A percentile compares a stretch with the other conserved stretches of the same genome.
Conservation (phyloP, 2,113 vertebrate species). For the Sorex fumeus region DNA sequence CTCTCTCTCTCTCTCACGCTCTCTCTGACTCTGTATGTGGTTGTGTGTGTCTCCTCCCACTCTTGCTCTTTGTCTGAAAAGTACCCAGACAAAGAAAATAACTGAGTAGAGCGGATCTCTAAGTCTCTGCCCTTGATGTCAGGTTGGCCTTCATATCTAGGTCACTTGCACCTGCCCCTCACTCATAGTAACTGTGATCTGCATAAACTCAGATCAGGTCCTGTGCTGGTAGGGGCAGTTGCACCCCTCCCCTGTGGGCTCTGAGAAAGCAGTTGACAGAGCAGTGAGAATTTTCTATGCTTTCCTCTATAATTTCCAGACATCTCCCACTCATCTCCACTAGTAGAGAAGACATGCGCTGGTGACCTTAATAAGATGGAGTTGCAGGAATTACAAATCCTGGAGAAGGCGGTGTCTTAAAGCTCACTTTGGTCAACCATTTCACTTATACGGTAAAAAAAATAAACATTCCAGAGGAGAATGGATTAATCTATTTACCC, state of each 20-base stretch:
- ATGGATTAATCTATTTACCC: neutral
- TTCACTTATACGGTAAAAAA: neutral
- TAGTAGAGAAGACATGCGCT: neutral
- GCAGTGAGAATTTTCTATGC: neutral
- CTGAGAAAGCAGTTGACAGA: neutral
- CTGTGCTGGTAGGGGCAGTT: neutral
- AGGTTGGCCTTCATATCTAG: neutral
- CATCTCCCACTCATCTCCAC: neutral
- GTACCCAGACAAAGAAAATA: neutral
- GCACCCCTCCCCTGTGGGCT: neutral
- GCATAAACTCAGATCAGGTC: neutral
- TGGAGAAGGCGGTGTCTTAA: neutral
- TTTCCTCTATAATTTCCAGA: neutral
- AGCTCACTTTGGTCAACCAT: neutral
- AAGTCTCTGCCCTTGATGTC: neutral
- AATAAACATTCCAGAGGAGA: neutral
- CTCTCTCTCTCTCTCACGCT: too few species aligned
- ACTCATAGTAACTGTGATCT: neutral
- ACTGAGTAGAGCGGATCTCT: neutral
- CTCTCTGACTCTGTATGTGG: too few species aligned
- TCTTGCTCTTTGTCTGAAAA: neutral
- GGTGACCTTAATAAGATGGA: neutral
- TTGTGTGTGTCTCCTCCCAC: too few species aligned
- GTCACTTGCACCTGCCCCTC: too few species aligned
- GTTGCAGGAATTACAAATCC: neutral